Evolutionary conservation across 2,797 vertebrate species (phyloP).

Genomic region (Telmatherina bonti): DNA sequence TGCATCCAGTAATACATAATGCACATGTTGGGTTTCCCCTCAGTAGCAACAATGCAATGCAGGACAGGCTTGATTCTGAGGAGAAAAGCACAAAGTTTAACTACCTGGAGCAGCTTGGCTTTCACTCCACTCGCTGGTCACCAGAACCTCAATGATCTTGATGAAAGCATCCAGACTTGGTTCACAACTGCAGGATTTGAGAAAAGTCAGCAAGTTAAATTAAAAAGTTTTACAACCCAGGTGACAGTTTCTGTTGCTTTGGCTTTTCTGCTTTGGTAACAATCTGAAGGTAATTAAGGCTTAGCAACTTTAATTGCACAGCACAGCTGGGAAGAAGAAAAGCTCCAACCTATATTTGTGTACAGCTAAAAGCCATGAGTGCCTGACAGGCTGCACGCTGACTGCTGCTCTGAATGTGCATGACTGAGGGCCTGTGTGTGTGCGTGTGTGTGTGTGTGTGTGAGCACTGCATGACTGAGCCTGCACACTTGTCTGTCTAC

Average conservation of each 20-base stretch:
- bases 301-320: conserved; percentile 60
- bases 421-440: conserved; percentile 1
- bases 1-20: conserved; percentile 12
- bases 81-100: neutral
- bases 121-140: conserved; percentile 93
- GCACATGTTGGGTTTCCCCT: neutral
- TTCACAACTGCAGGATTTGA: conserved; percentile 85
- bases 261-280: conserved; percentile 26
- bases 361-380: conserved; percentile 42
- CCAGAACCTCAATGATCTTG: conserved; percentile 92
- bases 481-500: conserved; percentile 49
- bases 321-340: conserved; percentile 65
- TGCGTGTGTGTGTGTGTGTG: neutral
- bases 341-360: conserved; percentile 49
- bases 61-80: neutral
- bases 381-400: conserved; percentile 21
- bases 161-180: conserved; percentile 89
- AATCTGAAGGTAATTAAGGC: conserved; percentile 62
- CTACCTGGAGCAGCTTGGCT: conserved; percentile 94
- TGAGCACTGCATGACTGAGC: conserved; percentile 46
- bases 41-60: neutral
- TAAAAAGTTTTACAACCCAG: conserved; percentile 39
- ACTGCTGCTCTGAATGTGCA: conserved; percentile 12
- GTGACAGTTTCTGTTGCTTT: conserved; percentile 25
- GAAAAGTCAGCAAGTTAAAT: conserved; percentile 37